Base-by-base conservation (phyloP, 2,113 vertebrate genomes). In the Chroicocephalus ridibundus region DNA sequence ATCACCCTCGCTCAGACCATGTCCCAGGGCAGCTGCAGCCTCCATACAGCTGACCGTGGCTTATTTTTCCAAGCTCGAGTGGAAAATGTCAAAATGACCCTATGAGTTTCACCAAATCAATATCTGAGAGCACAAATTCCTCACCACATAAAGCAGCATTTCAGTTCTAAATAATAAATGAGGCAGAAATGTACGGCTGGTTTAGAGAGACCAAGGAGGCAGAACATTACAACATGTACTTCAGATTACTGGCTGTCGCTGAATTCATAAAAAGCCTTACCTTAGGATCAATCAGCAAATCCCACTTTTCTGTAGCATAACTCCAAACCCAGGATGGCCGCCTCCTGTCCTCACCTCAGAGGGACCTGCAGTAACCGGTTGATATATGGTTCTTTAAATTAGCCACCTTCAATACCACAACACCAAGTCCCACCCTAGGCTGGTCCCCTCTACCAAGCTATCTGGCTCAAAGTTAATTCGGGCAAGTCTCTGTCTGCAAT, bases 81-180 rank as follows among this genome's bases (percentile, higher is more conserved):
- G 25, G 26, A 91, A 94, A 61, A 6, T 49, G 6, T 58, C 47
- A 47, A 71, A 86, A 42, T 6, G 24, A 13, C 38, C 49, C 25
- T 29, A 22, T 51, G 47, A 82, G 40, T 90, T 92, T 86, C 60
- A 86, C 22, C 40, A 58, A 74, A 55, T 88, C 95, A 51, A 70
- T 95, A 93, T 15, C 24, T n/a, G n/a, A 86, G 42, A 83, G 38
- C 76, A 88, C n/a, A 55, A 90, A 83, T 58, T 83, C 92, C 85
- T 75, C 38, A 88, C 71, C 82, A 70, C 55, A 88, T 44, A 80
- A 92, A 86, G 60, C 55, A 93, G 78, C 24, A 9, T 17, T 71
- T n/a, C 26, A 54, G 38, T 38, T 92, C 55, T 97, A 94, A 97
- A 96, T 96, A 94, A 96, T 96, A 86, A 62, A 96, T 92, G 76